These are phyloP conservation scores for Galaxias olidus DNA, from an alignment of 2,797 vertebrate species.

Conservation along the genomic window DNA sequence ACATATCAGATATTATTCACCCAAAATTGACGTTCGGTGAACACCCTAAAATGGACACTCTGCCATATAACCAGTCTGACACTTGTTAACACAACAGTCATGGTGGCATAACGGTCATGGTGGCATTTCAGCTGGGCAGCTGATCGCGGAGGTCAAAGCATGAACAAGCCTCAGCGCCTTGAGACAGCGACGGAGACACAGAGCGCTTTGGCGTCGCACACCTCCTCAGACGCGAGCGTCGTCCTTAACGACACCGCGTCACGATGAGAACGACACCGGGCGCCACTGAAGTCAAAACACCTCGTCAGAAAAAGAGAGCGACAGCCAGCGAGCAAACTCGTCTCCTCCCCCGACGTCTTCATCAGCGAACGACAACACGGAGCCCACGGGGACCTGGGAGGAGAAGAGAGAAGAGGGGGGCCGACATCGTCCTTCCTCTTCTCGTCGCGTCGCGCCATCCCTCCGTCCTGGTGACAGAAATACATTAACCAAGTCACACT, in stretches of 20 bases:
- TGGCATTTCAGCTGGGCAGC: too few relatives aligned
- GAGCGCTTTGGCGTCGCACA: too few relatives aligned
- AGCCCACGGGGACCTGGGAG: slow-evolving; percentile 7
- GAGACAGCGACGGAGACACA: slow-evolving; percentile 37
- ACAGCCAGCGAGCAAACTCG: slow-evolving; percentile 9
- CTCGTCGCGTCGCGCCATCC: slow-evolving; percentile 41
- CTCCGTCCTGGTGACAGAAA: slow-evolving; percentile 69
- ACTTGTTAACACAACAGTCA: too few relatives aligned
- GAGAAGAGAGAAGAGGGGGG: slow-evolving; percentile 9
- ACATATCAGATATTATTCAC: too few relatives aligned
- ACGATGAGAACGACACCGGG: slow-evolving; percentile 33
- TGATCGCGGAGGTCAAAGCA: background rate
- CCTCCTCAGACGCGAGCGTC: too few relatives aligned
- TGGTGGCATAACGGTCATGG: too few relatives aligned
- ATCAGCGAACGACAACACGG: slow-evolving; percentile 18
- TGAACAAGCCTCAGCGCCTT: slow-evolving; percentile 35
- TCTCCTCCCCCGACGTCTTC: slow-evolving; percentile 19
- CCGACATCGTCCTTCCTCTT: slow-evolving; percentile 35
- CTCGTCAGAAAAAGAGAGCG: slow-evolving; percentile 29
- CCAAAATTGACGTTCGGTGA: too few relatives aligned
- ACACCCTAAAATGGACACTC: too few relatives aligned
- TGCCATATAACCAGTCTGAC: too few relatives aligned
- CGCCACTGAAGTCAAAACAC: slow-evolving; percentile 27
- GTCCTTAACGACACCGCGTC: background rate
- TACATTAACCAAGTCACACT: slow-evolving; percentile 68